Percentiles rank a stretch among this genome's conserved stretches.
These are phyloP conservation scores for Cyphomyrus discorhynchus DNA, from an alignment of 2,113 vertebrate species.

Conservation along the genomic window DNA sequence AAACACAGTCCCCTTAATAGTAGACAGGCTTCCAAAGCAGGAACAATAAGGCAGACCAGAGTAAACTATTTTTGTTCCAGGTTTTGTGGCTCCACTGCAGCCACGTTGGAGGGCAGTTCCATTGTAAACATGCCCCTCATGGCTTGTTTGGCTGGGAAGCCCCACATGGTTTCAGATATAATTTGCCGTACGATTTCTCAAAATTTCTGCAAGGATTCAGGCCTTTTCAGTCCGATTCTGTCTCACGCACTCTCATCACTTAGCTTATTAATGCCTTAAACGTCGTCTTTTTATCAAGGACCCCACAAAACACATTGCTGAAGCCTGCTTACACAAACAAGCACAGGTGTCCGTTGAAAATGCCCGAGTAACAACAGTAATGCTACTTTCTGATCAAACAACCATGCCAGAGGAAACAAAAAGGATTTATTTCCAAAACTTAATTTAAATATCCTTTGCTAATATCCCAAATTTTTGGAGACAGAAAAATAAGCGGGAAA, in stretches of 20 bases:
- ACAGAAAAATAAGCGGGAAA: conserved; percentile 42
- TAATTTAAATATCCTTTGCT: conserved; percentile 12
- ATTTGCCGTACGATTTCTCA: background rate
- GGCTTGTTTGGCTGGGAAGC: background rate
- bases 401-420: background rate
- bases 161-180: background rate
- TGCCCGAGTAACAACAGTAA: background rate
- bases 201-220: background rate
- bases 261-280: background rate
- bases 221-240: background rate
- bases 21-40: background rate
- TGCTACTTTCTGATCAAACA: background rate
- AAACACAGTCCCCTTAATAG: background rate
- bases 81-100: background rate
- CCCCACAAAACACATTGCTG: background rate
- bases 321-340: background rate
- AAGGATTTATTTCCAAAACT: background rate
- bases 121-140: background rate
- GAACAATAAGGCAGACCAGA: background rate
- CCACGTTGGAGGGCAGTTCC: background rate
- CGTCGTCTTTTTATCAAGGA: background rate
- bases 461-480: conserved; percentile 45
- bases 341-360: background rate
- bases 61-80: background rate
- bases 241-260: background rate